A percentile compares a stretch with the other conserved stretches of the same genome.
phyloP scores from a whole-genome alignment of 2,797 vertebrate genomes.

The Pangasius larnaudii region DNA sequence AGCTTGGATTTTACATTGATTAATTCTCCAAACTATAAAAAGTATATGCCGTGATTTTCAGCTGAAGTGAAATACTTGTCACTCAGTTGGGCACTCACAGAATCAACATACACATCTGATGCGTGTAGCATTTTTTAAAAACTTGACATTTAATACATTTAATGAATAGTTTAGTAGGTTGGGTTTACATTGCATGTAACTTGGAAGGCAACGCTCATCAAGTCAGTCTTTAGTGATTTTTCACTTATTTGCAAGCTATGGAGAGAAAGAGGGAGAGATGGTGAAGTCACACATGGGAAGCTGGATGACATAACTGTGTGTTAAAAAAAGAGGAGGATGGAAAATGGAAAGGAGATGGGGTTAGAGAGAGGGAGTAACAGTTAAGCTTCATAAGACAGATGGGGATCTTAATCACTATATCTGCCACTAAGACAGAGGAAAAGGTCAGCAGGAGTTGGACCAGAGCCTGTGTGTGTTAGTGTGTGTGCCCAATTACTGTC shows the following conservation, averaged over 20 bases:
- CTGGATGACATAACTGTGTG: conserved; percentile 11
- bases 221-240: not conserved
- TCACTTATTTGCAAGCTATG: not conserved
- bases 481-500: conserved; percentile 44
- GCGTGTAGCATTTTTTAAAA: not conserved
- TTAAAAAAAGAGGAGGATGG: not conserved
- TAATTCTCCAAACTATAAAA: not conserved
- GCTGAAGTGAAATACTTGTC: conserved; percentile 3
- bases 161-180: not conserved
- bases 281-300: conserved; percentile 1
- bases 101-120: not conserved
- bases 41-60: not conserved
- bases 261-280: not conserved
- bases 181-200: not conserved
- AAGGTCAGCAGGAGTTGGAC: conserved; percentile 58
- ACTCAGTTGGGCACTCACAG: not conserved
- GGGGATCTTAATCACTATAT: conserved; percentile 46
- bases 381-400: conserved; percentile 30
- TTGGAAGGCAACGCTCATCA: not conserved
- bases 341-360: conserved; percentile 6
- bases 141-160: not conserved
- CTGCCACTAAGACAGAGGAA: conserved; percentile 46
- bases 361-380: conserved; percentile 20
- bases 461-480: conserved; percentile 24
- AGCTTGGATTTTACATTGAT: conserved; percentile 6